Evolutionary conservation across 2,797 vertebrate species (phyloP).

Genomic region (Gastrophryne carolinensis): DNA sequence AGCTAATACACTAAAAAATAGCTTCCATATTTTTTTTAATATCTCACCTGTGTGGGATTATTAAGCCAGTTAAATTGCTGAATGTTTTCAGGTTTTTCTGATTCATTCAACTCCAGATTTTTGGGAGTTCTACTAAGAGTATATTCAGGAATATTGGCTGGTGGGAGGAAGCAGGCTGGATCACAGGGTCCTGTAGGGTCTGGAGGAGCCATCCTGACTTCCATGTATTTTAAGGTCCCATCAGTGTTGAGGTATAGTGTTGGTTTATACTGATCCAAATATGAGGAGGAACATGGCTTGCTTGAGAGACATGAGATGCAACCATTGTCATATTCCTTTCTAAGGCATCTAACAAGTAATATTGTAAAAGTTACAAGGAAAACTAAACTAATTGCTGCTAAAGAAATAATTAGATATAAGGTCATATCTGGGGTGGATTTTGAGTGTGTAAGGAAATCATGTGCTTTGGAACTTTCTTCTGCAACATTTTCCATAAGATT

Average conservation of each 20-base stretch:
- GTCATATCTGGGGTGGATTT: conserved; percentile 79
- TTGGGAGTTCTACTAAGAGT: conserved; percentile 81
- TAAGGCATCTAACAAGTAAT: conserved; percentile 82
- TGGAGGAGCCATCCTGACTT: conserved; percentile 75
- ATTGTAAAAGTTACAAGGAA: conserved; percentile 82
- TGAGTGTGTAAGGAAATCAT: conserved; percentile 70
- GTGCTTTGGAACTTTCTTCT: conserved; percentile 60
- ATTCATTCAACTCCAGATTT: conserved; percentile 62
- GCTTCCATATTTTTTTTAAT: not conserved
- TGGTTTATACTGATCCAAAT: conserved; percentile 84
- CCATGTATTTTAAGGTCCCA: conserved; percentile 74
- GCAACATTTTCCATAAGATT: conserved; percentile 53
- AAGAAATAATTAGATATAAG: conserved; percentile 88
- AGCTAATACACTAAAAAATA: no score
- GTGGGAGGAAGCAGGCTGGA: conserved; percentile 85
- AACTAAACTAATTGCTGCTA: conserved; percentile 82
- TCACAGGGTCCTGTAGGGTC: conserved; percentile 83
- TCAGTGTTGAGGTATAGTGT: conserved; percentile 80
- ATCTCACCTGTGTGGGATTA: not conserved
- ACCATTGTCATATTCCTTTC: conserved; percentile 60
- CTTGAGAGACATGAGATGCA: conserved; percentile 65
- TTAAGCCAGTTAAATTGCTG: not conserved
- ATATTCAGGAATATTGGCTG: conserved; percentile 78
- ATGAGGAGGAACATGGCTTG: conserved; percentile 70
- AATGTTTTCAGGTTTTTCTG: conserved; percentile 46